A percentile compares a stretch with the other conserved stretches of the same genome.
Evolutionary conservation across 1,140 invertebrate species (phyloP).

Genomic region (Ridgeia piscesae): DNA sequence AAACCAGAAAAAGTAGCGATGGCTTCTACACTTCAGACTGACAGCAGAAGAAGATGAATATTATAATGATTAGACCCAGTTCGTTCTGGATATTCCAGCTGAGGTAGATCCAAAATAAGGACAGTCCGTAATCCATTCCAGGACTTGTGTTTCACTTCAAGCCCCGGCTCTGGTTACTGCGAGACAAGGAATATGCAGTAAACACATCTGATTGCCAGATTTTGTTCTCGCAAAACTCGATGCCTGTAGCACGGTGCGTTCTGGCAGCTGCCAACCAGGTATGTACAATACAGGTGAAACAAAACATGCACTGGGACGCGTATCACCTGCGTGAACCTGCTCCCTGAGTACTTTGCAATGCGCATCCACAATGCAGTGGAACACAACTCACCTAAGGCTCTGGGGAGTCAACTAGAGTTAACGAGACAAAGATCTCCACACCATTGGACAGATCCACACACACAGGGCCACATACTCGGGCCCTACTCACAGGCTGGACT

Average conservation of each 20-base stretch:
- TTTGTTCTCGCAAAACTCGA: background rate
- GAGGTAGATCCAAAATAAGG: background rate
- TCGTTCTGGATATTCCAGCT: background rate
- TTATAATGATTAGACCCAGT: background rate
- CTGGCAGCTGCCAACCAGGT: background rate
- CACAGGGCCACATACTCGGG: too few species aligned
- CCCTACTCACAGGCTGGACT: background rate
- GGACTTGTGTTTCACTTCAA: background rate
- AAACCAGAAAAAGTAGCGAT: too few species aligned
- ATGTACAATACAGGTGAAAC: background rate
- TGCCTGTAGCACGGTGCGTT: background rate
- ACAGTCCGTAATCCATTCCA: background rate
- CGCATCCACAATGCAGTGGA: background rate
- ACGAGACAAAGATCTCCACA: background rate
- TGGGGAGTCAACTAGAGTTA: background rate
- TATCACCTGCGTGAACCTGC: background rate
- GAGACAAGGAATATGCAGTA: background rate
- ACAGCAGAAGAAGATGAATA: too few species aligned
- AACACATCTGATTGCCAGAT: background rate
- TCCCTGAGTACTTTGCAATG: background rate
- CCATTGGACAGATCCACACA: too few species aligned
- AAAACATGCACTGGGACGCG: background rate
- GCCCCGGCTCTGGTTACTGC: background rate
- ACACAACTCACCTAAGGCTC: background rate
- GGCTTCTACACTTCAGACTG: too few species aligned